Percentiles rank a stretch among this genome's conserved stretches.
Evolutionary conservation across 1,140 invertebrate species (phyloP).

Genomic region (Solenopsis fugax): DNA sequence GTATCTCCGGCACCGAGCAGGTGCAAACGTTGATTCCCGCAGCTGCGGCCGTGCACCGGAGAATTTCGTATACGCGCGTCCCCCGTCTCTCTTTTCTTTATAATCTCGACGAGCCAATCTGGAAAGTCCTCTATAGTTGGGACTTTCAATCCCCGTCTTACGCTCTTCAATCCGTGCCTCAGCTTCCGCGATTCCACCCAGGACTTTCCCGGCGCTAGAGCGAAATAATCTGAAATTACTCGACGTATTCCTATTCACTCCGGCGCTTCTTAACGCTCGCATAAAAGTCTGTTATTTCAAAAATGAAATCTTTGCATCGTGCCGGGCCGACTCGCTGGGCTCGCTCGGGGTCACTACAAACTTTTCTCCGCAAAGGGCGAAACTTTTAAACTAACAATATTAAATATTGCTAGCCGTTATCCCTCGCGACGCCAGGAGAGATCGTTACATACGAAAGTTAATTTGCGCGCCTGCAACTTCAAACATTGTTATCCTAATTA

Average conservation of each 20-base stretch:
- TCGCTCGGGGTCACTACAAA: slow-evolving; percentile 8
- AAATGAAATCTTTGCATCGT: slow-evolving; percentile 40
- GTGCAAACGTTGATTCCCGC: slow-evolving; percentile 73
- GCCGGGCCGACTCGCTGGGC: background rate
- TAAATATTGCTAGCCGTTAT: slow-evolving; percentile 49
- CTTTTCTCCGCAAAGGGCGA: slow-evolving; percentile 39
- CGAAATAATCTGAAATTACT: slow-evolving; percentile 59
- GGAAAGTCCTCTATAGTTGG: slow-evolving; percentile 11
- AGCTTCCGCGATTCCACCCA: background rate
- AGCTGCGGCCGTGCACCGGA: slow-evolving; percentile 66
- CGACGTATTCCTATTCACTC: slow-evolving; percentile 47
- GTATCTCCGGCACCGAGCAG: slow-evolving; percentile 57
- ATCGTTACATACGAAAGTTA: slow-evolving; percentile 54
- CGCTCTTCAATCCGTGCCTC: slow-evolving; percentile 19
- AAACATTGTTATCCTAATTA: slow-evolving; percentile 57
- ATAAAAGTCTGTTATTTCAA: slow-evolving; percentile 52
- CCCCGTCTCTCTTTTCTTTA: slow-evolving; percentile 48
- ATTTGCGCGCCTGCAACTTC: slow-evolving; percentile 56
- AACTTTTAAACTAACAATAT: slow-evolving; percentile 57
- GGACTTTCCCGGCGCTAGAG: background rate
- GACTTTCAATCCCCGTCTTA: slow-evolving; percentile 52
- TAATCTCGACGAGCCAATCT: slow-evolving; percentile 60
- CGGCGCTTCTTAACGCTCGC: slow-evolving; percentile 36
- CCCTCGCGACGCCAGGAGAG: slow-evolving; percentile 4
- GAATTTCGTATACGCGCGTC: slow-evolving; percentile 55